Evolutionary conservation across 2,797 vertebrate genomes (phyloP).

Genomic region (Anas bernieri): DNA sequence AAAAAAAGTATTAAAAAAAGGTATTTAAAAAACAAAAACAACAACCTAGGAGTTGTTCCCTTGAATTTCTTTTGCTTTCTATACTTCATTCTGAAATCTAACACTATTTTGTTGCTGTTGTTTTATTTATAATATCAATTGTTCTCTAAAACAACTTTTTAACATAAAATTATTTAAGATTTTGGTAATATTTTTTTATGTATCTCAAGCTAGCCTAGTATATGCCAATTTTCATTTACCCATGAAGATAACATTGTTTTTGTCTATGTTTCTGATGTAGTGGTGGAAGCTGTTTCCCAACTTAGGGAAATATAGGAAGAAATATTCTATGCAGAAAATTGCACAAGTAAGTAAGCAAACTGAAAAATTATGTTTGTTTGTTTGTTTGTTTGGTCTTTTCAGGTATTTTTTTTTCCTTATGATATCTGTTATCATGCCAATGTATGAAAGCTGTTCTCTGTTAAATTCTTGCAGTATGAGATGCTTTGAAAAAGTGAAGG

Average conservation of each 20-base stretch:
- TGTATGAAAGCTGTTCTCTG: neutral
- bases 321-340: neutral
- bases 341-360: neutral
- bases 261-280: neutral
- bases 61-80: neutral
- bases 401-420: neutral
- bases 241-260: neutral
- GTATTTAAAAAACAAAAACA: no score
- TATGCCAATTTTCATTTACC: neutral
- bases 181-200: neutral
- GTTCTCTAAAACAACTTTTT: neutral
- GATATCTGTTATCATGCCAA: neutral
- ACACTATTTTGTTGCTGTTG: neutral
- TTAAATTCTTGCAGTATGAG: neutral
- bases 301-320: neutral
- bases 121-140: no score
- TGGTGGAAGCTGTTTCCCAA: neutral
- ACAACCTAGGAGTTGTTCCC: neutral
- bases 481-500: neutral
- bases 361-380: neutral
- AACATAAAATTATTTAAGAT: neutral
- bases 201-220: neutral
- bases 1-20: neutral
- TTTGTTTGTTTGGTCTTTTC: neutral
- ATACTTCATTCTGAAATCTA: neutral